Base-by-base conservation (phyloP, 2,888 invertebrate species). In the Diachrysia chrysitis region DNA sequence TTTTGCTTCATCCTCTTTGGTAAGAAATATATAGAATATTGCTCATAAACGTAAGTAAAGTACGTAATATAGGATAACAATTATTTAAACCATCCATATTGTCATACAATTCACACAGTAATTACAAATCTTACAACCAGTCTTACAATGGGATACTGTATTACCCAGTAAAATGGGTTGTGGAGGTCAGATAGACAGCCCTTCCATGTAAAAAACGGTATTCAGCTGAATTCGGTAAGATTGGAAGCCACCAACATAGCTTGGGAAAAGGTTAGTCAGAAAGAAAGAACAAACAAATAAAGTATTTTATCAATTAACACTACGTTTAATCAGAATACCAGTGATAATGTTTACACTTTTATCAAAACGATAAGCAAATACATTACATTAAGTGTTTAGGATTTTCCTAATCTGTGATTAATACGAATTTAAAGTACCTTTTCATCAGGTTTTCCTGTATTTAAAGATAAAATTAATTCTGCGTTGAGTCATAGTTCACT, bases 401-500 rank as follows among this genome's bases (percentile, higher is more conserved):
- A 25, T 46, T 46, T 35, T 29, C 7, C 1, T 1, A 61, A 75
- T 75, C 54, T 56, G 2, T 25, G 7, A 51, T 51, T 51, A 19
- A 48, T 48, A 19, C 19, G 9, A 48, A 17, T 55, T 56, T 37
- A 16, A 59, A 23, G 46, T 14, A 25, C 48, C 70, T 58, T 58
- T n/a, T 32, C 54, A 55, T 48, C 0, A 14, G 23, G 55, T 76
- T 58, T 62, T 12, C 25, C 9, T 32, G 57, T 64, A 63, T 61
- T 58, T 61, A 19, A 19, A 32, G 32, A 60, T 56, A 21, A 53
- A 10, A 54, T 3, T 5, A 6, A 42, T 19, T 37, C 17, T 23
- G 48, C 57, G 42, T 12, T 70, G 71, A 73, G 32, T 75, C 64
- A 75, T 17, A 35, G 12, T 25, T 25, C 32, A 37, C 53, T n/a